These are phyloP conservation scores for Tapirus terrestris DNA, from an alignment of 2,113 vertebrate genomes.

Conservation along the genomic window DNA sequence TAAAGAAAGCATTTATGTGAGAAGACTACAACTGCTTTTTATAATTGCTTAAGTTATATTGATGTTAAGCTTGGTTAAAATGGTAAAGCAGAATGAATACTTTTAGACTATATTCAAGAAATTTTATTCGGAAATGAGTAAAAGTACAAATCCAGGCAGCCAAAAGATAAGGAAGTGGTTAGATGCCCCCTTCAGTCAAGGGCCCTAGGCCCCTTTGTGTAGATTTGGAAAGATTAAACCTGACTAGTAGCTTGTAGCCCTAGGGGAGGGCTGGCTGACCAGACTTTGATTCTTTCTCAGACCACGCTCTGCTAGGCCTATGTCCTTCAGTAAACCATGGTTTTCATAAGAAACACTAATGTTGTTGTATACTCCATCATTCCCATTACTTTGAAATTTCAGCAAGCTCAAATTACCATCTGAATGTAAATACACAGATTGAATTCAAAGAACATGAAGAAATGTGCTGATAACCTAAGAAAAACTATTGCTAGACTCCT, in stretches of 20 bases:
- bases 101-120: background rate
- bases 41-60: background rate
- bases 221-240: background rate
- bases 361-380: background rate
- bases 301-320: background rate
- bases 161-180: background rate
- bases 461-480: background rate
- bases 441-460: slow-evolving; percentile 39
- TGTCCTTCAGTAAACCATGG: background rate
- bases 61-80: background rate
- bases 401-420: background rate
- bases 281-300: background rate
- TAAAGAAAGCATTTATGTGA: slow-evolving; percentile 3
- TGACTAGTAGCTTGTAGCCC: background rate
- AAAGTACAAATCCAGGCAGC: background rate
- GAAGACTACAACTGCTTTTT: background rate
- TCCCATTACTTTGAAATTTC: background rate
- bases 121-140: slow-evolving; percentile 26
- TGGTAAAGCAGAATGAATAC: background rate
- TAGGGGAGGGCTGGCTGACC: background rate
- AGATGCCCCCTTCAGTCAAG: background rate
- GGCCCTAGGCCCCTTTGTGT: background rate
- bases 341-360: background rate
- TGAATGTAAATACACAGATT: slow-evolving; percentile 9
- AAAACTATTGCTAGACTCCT: background rate